A percentile compares a stretch with the other conserved stretches of the same genome.
Conservation (phyloP, 2,113 vertebrate species). For the Hucho hucho region DNA sequence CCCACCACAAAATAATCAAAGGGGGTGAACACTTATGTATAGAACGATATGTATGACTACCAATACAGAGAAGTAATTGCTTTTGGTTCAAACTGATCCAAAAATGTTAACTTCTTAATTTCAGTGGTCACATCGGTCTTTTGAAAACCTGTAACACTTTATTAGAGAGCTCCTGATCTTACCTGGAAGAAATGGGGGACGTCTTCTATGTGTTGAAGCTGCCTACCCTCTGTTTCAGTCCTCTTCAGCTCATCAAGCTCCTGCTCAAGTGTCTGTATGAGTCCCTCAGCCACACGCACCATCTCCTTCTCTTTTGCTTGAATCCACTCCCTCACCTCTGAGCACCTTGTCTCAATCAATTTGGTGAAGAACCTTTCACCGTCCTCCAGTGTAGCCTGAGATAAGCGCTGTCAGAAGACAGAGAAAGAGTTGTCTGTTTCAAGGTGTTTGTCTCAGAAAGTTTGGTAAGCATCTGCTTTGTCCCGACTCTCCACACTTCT, state of each 20-base stretch:
- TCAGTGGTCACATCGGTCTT: neutral
- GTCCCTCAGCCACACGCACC: conserved; percentile 2
- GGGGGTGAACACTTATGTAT: too few relatives aligned
- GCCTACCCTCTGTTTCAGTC: neutral
- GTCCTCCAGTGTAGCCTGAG: conserved; percentile 4
- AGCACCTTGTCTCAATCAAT: conserved; percentile 1
- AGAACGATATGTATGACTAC: too few relatives aligned
- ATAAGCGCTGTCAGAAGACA: conserved; percentile 5
- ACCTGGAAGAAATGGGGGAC: conserved; percentile 22
- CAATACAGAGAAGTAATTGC: neutral
- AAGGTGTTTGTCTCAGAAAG: neutral
- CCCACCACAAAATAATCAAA: too few relatives aligned
- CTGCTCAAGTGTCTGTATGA: conserved; percentile 1
- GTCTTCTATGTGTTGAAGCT: neutral
- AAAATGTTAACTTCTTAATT: neutral
- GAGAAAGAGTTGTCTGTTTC: neutral
- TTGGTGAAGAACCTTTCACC: conserved; percentile 5
- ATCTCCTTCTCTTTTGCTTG: neutral
- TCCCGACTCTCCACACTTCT: too few relatives aligned
- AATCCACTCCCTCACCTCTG: conserved; percentile 6
- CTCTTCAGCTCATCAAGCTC: conserved; percentile 15
- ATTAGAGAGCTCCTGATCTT: neutral
- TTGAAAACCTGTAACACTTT: neutral
- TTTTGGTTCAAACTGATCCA: neutral
- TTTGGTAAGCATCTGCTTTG: neutral